Evolutionary conservation across 2,113 vertebrate genomes (phyloP).

Genomic region (Cheilinus undulatus): DNA sequence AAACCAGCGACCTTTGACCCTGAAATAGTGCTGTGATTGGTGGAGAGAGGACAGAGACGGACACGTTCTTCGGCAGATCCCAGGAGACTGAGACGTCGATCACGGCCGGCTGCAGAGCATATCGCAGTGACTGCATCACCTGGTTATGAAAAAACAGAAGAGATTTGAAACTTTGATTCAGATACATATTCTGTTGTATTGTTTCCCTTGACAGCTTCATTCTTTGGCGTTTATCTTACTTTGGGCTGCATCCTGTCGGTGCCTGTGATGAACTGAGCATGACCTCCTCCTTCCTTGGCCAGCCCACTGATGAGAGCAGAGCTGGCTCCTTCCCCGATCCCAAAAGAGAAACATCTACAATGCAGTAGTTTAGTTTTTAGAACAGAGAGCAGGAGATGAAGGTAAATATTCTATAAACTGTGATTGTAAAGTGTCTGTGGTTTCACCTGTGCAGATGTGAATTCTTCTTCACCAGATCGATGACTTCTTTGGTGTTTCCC

Average conservation of each 20-base stretch:
- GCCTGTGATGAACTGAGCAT: conserved; percentile 87
- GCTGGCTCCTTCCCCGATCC: conserved; percentile 89
- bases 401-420: not conserved
- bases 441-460: conserved; percentile 84
- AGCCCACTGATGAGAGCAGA: conserved; percentile 87
- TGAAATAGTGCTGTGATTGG: conserved; percentile 76
- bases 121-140: conserved; percentile 79
- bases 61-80: conserved; percentile 73
- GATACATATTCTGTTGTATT: not conserved
- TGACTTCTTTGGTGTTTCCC: conserved; percentile 82
- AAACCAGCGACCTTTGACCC: conserved; percentile 79
- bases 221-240: conserved; percentile 73
- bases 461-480: conserved; percentile 81
- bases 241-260: conserved; percentile 87
- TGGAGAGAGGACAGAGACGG: conserved; percentile 71
- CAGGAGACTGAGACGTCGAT: conserved; percentile 72
- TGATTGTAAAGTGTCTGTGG: not conserved
- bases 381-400: not conserved
- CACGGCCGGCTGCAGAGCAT: conserved; percentile 77
- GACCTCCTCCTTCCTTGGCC: conserved; percentile 82
- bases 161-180: too few species aligned
- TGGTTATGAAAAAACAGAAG: conserved; percentile 24
- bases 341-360: conserved; percentile 89
- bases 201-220: not conserved
- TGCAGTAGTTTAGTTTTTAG: not conserved